Percentiles rank a stretch among this genome's conserved stretches.
phyloP scores from a whole-genome alignment of 2,888 invertebrate genomes.

The Chelonus formosanus region DNA sequence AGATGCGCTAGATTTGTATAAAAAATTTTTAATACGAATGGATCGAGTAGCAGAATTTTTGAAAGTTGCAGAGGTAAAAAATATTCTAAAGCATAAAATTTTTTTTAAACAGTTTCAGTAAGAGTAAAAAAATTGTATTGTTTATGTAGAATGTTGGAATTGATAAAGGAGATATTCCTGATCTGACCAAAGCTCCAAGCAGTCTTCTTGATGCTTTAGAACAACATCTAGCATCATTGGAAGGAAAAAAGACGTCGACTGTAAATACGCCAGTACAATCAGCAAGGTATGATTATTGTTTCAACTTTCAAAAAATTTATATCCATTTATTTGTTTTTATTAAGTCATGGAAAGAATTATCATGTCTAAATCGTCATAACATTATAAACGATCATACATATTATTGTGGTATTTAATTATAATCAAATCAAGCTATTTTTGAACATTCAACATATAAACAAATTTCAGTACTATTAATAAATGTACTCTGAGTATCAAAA shows the following conservation, averaged over 20 bases:
- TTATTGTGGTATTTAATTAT: no score
- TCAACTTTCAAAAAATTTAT: constrained; percentile 26
- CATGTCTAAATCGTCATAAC: no score
- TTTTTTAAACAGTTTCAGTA: background rate
- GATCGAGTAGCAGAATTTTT: constrained; percentile 98
- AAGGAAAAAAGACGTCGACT: constrained; percentile 89
- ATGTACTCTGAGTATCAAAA: no score
- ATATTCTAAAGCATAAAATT: background rate
- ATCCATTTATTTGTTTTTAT: background rate
- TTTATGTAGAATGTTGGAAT: constrained; percentile 84
- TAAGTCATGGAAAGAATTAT: no score
- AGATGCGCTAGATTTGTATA: constrained; percentile 97
- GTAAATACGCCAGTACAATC: constrained; percentile 88
- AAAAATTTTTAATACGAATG: constrained; percentile 98
- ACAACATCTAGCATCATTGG: constrained; percentile 91
- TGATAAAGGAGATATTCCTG: constrained; percentile 98
- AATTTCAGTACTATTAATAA: no score
- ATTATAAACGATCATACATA: no score
- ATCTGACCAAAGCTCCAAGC: constrained; percentile 96
- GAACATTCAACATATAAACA: no score
- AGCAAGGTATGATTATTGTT: constrained; percentile 71
- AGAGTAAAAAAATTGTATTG: background rate
- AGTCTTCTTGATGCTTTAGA: constrained; percentile 96
- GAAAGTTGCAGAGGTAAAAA: constrained; percentile 78
- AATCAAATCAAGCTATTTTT: no score